Conservation (phyloP, 2,797 vertebrate species). For the Pangasius djambal region DNA sequence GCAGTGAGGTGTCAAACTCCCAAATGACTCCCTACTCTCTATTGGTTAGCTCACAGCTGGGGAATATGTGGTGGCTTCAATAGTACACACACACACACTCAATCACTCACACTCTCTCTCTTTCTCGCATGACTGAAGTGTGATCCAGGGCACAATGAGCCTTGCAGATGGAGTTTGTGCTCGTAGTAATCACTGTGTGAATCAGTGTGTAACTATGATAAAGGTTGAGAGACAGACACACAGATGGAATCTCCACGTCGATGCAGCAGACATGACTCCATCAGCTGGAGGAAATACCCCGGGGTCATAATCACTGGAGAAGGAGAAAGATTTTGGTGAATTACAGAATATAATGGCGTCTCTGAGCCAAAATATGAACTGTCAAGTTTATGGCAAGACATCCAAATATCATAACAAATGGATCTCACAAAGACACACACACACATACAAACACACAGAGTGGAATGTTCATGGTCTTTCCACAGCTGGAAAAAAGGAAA, state of each 20-base stretch:
- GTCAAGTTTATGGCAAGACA: neutral
- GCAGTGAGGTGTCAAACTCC: neutral
- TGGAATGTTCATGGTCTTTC: neutral
- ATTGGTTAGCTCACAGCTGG: neutral
- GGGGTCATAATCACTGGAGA: conserved; percentile 38
- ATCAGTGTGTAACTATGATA: conserved; percentile 10
- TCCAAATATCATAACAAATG: conserved; percentile 17
- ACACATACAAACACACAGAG: neutral
- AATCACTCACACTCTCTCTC: neutral
- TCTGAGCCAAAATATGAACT: neutral
- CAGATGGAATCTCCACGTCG: conserved; percentile 48
- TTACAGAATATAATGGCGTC: conserved; percentile 3
- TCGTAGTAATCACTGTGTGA: conserved; percentile 11
- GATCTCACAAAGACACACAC: neutral
- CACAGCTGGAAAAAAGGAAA: neutral
- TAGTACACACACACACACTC: too few species aligned
- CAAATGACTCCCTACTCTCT: neutral
- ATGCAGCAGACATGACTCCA: conserved; percentile 58
- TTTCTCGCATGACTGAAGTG: conserved; percentile 5
- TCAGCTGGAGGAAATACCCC: conserved; percentile 50
- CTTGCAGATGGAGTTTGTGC: conserved; percentile 12
- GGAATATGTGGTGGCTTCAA: neutral
- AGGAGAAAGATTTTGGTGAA: conserved; percentile 15
- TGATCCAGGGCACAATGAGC: conserved; percentile 2
- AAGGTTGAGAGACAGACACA: neutral